A percentile compares a stretch with the other conserved stretches of the same genome.
Conservation (phyloP, 2,888 invertebrate species). For the Caenorhabditis becei region DNA sequence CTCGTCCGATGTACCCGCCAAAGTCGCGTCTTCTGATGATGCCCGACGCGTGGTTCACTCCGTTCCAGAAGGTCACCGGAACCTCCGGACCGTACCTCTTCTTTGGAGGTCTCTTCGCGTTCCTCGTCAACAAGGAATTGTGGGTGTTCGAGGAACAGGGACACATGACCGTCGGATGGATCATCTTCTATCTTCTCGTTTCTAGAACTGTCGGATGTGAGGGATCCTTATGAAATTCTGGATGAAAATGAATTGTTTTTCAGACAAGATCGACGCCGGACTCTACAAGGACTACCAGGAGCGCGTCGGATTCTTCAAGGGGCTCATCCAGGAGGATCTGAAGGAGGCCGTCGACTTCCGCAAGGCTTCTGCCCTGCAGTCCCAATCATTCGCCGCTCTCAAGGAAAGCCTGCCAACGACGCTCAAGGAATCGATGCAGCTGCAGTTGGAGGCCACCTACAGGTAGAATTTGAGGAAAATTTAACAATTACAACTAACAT, state of each 20-base stretch:
- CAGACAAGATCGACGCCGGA: conserved; percentile 76
- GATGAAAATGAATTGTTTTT: conserved; percentile 39
- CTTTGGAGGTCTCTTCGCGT: conserved; percentile 89
- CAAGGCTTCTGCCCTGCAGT: conserved; percentile 78
- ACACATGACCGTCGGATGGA: conserved; percentile 79
- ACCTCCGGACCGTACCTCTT: conserved; percentile 92
- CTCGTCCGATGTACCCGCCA: conserved; percentile 87
- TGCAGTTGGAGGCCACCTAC: conserved; percentile 95
- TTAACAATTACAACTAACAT: no score
- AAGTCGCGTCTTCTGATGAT: conserved; percentile 91
- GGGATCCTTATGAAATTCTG: not conserved
- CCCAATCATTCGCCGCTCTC: conserved; percentile 77
- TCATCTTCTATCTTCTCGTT: conserved; percentile 78
- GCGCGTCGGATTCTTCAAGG: conserved; percentile 76
- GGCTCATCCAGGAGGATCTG: conserved; percentile 79
- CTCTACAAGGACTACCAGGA: conserved; percentile 76
- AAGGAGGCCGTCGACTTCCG: conserved; percentile 81
- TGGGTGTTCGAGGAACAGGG: conserved; percentile 93
- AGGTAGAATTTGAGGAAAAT: no score
- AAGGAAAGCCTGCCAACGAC: conserved; percentile 79
- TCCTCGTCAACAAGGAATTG: conserved; percentile 94
- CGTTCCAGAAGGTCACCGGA: conserved; percentile 95
- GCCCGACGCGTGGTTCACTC: conserved; percentile 95
- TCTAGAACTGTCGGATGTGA: conserved; percentile 78
- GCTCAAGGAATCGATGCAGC: conserved; percentile 88